Evolutionary conservation across 2,888 invertebrate species (phyloP).

Genomic region (Crepidodera aurea): DNA sequence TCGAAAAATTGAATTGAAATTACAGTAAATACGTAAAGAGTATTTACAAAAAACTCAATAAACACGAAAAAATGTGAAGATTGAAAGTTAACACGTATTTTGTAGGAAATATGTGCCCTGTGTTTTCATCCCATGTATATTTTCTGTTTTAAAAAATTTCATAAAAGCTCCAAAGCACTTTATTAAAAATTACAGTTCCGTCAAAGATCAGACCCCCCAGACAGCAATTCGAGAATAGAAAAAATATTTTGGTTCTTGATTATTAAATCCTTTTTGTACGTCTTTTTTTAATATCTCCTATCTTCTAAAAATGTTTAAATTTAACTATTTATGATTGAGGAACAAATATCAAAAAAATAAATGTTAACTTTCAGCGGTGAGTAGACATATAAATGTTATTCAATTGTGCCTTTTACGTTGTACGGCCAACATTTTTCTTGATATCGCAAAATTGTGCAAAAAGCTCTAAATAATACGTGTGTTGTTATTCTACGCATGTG

Average conservation of each 20-base stretch:
- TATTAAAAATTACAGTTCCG: no score
- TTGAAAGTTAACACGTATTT: slow-evolving; percentile 24
- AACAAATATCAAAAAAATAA: no score
- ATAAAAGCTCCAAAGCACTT: no score
- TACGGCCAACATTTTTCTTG: slow-evolving; percentile 16
- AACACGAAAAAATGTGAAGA: slow-evolving; percentile 18
- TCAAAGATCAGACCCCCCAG: no score
- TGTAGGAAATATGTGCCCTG: background rate
- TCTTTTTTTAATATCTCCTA: no score
- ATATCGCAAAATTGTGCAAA: slow-evolving; percentile 38
- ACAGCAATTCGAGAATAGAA: no score
- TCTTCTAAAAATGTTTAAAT: background rate
- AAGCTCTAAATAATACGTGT: slow-evolving; percentile 48
- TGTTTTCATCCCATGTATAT: no score
- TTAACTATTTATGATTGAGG: background rate
- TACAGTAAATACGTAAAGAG: slow-evolving; percentile 24
- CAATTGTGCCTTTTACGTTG: slow-evolving; percentile 18
- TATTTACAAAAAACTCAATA: slow-evolving; percentile 36
- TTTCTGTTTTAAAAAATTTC: no score
- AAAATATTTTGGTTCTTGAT: no score
- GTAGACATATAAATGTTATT: slow-evolving; percentile 28
- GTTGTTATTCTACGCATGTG: slow-evolving; percentile 44
- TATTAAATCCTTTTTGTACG: no score
- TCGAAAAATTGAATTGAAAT: slow-evolving; percentile 24
- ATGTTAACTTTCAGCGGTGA: slow-evolving; percentile 22